A percentile compares a stretch with the other conserved stretches of the same genome.
These are phyloP conservation scores for Temnothorax curvispinosus DNA, from an alignment of 1,140 invertebrate species.

Conservation along the genomic window DNA sequence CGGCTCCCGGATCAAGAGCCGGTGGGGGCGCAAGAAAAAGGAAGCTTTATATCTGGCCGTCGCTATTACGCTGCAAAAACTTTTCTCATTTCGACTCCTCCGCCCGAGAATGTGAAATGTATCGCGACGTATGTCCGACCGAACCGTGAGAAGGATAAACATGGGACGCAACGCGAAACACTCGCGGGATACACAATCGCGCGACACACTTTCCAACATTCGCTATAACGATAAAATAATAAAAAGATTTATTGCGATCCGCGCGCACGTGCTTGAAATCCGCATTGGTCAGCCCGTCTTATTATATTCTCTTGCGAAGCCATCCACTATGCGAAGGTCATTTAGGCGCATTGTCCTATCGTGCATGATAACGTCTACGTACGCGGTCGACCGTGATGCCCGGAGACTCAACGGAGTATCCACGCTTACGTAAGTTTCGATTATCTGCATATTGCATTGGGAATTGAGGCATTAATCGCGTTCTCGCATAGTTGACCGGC, in stretches of 20 bases:
- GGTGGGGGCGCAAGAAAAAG: conserved; percentile 27
- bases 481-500: conserved; percentile 16
- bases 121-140: conserved; percentile 62
- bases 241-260: background rate
- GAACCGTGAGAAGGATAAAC: conserved; percentile 10
- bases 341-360: background rate
- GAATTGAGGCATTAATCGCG: conserved; percentile 53
- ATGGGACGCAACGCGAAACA: background rate
- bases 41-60: conserved; percentile 44
- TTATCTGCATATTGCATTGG: conserved; percentile 38
- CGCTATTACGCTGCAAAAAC: conserved; percentile 80
- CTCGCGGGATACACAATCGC: conserved; percentile 11
- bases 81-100: conserved; percentile 80
- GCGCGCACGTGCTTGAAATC: background rate
- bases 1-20: conserved; percentile 29
- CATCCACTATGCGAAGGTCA: background rate
- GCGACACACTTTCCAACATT: conserved; percentile 25
- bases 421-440: conserved; percentile 47
- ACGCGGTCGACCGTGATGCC: conserved; percentile 21
- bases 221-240: conserved; percentile 16
- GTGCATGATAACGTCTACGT: conserved; percentile 12
- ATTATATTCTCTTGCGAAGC: background rate
- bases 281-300: background rate
- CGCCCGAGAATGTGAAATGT: conserved; percentile 68
- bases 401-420: background rate